Evolutionary conservation across 2,888 invertebrate genomes (phyloP).

Genomic region (Fragum fragum): DNA sequence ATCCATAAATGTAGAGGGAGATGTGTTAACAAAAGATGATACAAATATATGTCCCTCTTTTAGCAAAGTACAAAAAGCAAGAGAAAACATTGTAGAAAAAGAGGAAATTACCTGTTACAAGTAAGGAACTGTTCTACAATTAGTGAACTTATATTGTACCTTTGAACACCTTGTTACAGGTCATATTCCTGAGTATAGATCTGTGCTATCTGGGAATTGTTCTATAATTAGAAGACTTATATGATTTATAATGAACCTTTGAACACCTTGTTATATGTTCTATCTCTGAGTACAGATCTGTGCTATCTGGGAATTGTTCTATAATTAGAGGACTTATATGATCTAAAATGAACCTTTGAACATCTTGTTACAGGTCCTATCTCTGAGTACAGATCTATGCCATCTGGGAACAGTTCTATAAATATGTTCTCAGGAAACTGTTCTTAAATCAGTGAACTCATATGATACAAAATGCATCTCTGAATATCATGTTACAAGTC

Average conservation of each 20-base stretch:
- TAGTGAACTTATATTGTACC: constrained; percentile 88
- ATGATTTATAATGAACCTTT: constrained; percentile 89
- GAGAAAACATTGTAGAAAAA: no score
- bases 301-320: constrained; percentile 97
- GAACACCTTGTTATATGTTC: constrained; percentile 88
- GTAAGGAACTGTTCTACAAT: no score
- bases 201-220: constrained; percentile 97
- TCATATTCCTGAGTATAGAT: constrained; percentile 95
- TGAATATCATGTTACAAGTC: constrained; percentile 87
- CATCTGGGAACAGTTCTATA: no score
- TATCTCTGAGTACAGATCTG: constrained; percentile 97
- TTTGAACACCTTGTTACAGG: constrained; percentile 88
- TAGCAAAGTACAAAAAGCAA: no score
- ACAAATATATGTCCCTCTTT: no score
- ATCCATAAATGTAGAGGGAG: no score
- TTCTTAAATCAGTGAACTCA: constrained; percentile 99
- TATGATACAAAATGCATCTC: constrained; percentile 93
- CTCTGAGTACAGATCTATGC: no score
- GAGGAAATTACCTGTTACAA: no score
- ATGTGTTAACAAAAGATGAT: no score
- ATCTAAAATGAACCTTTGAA: constrained; percentile 99
- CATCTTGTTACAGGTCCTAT: constrained; percentile 91
- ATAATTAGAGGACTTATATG: constrained; percentile 99
- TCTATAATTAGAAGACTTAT: constrained; percentile 99
- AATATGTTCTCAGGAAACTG: no score